phyloP scores from a whole-genome alignment of 1,140 invertebrate species.

The Holotrichia oblita region DNA sequence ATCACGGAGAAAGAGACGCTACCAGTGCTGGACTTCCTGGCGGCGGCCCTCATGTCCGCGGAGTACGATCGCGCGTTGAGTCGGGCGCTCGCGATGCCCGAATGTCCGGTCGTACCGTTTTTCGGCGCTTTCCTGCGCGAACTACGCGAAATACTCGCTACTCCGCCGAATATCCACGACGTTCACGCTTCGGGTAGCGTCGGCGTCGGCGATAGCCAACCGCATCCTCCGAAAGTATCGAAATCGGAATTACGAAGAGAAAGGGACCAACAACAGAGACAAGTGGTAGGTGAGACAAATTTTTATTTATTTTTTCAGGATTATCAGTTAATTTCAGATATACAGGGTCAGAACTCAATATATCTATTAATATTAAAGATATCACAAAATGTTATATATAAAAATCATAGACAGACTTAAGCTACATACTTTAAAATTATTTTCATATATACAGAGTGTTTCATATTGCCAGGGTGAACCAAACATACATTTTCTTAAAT shows the following conservation, averaged over 20 bases:
- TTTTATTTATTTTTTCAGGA: no score
- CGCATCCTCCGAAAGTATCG: constrained; percentile 47
- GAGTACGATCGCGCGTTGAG: constrained; percentile 85
- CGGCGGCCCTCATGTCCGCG: constrained; percentile 78
- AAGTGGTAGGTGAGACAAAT: constrained; percentile 67
- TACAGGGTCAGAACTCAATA: no score
- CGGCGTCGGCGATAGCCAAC: constrained; percentile 45
- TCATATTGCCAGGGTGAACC: no score
- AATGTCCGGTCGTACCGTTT: constrained; percentile 91
- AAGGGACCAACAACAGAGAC: constrained; percentile 61
- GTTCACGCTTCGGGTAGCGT: constrained; percentile 40
- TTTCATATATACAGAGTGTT: no score
- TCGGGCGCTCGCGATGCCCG: constrained; percentile 84
- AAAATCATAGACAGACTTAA: no score
- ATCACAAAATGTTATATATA: no score
- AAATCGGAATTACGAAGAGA: constrained; percentile 49
- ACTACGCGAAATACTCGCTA: constrained; percentile 77
- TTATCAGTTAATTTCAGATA: no score
- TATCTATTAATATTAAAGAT: no score
- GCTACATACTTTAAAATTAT: no score
- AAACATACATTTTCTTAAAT: no score
- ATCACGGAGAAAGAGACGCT: constrained; percentile 81
- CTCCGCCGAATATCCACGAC: constrained; percentile 67
- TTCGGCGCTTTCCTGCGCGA: constrained; percentile 92
- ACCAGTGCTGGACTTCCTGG: constrained; percentile 82